Evolutionary conservation across 2,113 vertebrate genomes (phyloP).

Genomic region (Aegypius monachus): DNA sequence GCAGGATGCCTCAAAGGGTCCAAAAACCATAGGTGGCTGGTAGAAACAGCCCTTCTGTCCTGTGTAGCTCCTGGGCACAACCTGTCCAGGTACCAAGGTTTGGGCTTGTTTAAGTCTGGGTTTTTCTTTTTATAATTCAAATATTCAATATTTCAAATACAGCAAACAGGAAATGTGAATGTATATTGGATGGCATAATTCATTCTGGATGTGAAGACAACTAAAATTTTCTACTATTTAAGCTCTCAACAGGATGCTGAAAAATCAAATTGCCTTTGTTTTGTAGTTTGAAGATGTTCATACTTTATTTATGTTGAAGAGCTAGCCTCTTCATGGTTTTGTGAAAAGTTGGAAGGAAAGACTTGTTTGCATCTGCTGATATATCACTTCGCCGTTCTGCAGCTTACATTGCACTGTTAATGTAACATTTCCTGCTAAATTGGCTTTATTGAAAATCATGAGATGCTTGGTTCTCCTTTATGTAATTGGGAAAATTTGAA

Average conservation of each 20-base stretch:
- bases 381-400: background rate
- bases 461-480: background rate
- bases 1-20: background rate
- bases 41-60: background rate
- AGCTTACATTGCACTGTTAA: background rate
- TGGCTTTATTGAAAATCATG: background rate
- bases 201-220: background rate
- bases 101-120: background rate
- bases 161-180: background rate
- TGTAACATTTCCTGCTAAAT: background rate
- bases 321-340: background rate
- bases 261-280: background rate
- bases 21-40: background rate
- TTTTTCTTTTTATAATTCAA: background rate
- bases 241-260: background rate
- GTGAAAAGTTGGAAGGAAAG: background rate
- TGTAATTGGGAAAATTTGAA: background rate
- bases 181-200: background rate
- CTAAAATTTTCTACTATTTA: background rate
- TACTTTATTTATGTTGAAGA: background rate
- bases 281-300: background rate
- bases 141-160: background rate
- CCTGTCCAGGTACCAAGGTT: background rate
- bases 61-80: background rate
- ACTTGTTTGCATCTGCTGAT: background rate